These are phyloP conservation scores for Operophtera brumata DNA, from an alignment of 2,888 invertebrate species.

Conservation along the genomic window DNA sequence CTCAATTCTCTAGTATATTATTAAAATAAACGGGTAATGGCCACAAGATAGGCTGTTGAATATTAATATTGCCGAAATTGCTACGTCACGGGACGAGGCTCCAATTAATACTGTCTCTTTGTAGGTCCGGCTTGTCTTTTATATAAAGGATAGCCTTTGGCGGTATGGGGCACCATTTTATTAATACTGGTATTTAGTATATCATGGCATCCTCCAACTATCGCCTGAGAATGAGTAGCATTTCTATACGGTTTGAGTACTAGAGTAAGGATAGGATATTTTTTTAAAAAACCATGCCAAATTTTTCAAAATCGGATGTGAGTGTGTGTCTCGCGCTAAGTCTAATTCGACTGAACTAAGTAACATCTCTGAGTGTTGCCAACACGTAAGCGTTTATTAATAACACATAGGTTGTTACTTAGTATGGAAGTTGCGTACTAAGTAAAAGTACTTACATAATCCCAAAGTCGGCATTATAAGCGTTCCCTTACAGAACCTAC, in stretches of 20 bases:
- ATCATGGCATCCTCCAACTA: too few relatives aligned
- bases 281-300: too few relatives aligned
- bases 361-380: too few relatives aligned
- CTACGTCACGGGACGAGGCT: conserved; percentile 37
- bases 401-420: background rate
- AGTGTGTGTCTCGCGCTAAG: too few relatives aligned
- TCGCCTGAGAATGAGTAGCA: too few relatives aligned
- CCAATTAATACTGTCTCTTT: conserved; percentile 38
- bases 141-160: background rate
- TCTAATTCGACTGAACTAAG: too few relatives aligned
- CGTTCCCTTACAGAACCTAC: conserved; percentile 27
- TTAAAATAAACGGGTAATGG: conserved; percentile 24
- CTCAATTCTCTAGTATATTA: background rate
- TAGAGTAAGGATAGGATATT: too few relatives aligned
- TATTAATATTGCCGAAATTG: conserved; percentile 43
- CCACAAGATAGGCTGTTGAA: conserved; percentile 33
- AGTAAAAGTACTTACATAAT: conserved; percentile 22
- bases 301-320: too few relatives aligned
- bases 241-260: too few relatives aligned
- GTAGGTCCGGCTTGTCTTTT: background rate
- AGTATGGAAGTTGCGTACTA: conserved; percentile 1
- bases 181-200: too few relatives aligned
- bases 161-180: background rate
- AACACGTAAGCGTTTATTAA: background rate
- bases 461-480: conserved; percentile 24